Evolutionary conservation across 2,113 vertebrate genomes (phyloP).

Genomic region (Phaethon lepturus): DNA sequence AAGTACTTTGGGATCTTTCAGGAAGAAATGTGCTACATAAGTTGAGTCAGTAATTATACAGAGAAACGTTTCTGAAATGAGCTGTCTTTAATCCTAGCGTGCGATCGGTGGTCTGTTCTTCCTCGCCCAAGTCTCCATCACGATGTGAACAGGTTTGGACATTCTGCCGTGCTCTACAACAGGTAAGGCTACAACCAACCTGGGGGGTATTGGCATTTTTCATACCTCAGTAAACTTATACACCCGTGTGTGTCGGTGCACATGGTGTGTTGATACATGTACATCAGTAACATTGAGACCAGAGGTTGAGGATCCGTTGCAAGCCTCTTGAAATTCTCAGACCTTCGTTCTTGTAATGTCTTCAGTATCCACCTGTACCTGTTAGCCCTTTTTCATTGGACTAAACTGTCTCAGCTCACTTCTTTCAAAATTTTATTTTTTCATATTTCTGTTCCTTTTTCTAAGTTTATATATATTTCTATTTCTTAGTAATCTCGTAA

Average conservation of each 20-base stretch:
- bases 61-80: background rate
- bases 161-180: conserved; percentile 88
- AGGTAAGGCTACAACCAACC: conserved; percentile 72
- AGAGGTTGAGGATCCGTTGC: background rate
- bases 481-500: background rate
- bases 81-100: conserved; percentile 77
- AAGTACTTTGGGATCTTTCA: background rate
- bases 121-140: conserved; percentile 87
- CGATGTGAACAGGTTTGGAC: conserved; percentile 94
- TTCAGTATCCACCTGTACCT: background rate
- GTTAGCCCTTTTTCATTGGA: background rate
- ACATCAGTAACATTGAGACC: accelerated
- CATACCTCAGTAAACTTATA: accelerated
- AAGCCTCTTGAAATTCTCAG: background rate
- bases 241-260: no score
- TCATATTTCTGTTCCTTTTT: background rate
- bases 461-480: background rate
- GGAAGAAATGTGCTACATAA: accelerated
- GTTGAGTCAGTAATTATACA: accelerated
- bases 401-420: background rate
- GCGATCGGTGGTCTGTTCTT: conserved; percentile 91
- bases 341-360: background rate
- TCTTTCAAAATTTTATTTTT: background rate
- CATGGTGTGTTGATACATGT: accelerated
- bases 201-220: accelerated